Percentiles rank a stretch among this genome's conserved stretches.
phyloP scores from a whole-genome alignment of 2,888 invertebrate genomes.

The Trissolcus brochymenae region DNA sequence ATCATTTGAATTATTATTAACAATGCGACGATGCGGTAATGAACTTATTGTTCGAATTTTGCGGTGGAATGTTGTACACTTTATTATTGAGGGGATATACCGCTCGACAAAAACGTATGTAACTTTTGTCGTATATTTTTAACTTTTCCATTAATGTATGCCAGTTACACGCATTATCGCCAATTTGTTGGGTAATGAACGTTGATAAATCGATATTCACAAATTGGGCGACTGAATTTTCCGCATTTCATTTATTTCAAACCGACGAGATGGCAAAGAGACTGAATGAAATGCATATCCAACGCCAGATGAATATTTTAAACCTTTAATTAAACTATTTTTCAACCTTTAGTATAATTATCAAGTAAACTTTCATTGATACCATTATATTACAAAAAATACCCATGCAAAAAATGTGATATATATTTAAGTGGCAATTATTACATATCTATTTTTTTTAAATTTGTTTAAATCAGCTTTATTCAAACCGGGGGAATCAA shows the following conservation, averaged over 20 bases:
- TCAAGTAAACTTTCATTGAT: background rate
- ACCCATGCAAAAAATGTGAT: no score
- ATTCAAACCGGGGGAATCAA: constrained; percentile 4
- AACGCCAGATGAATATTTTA: constrained; percentile 29
- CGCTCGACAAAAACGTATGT: constrained; percentile 1
- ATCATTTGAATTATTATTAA: constrained; percentile 18
- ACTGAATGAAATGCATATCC: constrained; percentile 15
- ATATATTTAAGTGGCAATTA: no score
- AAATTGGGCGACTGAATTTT: constrained; percentile 48
- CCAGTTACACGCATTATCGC: constrained; percentile 48
- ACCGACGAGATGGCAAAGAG: constrained; percentile 5
- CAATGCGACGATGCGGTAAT: constrained; percentile 28
- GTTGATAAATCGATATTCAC: constrained; percentile 48
- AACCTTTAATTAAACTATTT: constrained; percentile 41
- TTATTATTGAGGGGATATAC: constrained; percentile 25
- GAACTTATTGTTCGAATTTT: constrained; percentile 34
- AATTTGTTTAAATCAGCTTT: no score
- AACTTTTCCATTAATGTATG: constrained; percentile 48
- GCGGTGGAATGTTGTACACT: constrained; percentile 15
- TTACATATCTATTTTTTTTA: no score
- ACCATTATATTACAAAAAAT: no score
- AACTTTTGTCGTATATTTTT: constrained; percentile 38
- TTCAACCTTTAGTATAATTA: background rate
- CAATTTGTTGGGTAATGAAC: constrained; percentile 49
- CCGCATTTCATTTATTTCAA: constrained; percentile 42